Conservation (phyloP, 2,113 vertebrate genomes). For the Ceuthmochares aereus region DNA sequence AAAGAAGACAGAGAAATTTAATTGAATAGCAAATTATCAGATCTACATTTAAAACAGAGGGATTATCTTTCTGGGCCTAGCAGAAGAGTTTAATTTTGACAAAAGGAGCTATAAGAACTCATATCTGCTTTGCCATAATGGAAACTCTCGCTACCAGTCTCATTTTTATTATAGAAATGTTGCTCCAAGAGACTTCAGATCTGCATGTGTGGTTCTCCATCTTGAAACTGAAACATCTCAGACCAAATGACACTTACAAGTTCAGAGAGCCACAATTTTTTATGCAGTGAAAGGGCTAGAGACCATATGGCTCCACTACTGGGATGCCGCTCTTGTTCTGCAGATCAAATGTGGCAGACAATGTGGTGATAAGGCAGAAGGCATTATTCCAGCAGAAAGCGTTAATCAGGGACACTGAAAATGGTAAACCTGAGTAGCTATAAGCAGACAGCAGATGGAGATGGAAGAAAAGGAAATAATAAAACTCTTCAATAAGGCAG, state of each 20-base stretch:
- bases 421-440: not conserved
- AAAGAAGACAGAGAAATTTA: not conserved
- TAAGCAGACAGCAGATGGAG: constrained; percentile 2
- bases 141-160: not conserved
- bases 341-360: not conserved
- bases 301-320: not conserved
- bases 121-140: not conserved
- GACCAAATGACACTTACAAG: not conserved
- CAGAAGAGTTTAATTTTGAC: constrained; percentile 10
- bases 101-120: not conserved
- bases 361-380: not conserved
- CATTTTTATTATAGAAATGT: not conserved
- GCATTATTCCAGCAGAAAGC: not conserved
- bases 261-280: not conserved
- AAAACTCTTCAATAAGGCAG: not conserved
- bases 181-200: not conserved
- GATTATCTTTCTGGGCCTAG: not conserved
- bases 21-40: not conserved
- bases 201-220: not conserved
- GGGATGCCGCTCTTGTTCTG: not conserved
- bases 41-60: not conserved
- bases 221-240: not conserved
- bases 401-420: not conserved
- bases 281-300: not conserved
- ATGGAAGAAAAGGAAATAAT: not conserved